A percentile compares a stretch with the other conserved stretches of the same genome.
These are phyloP conservation scores for Coregonus suidteri DNA, from an alignment of 2,797 vertebrate genomes.

Conservation along the genomic window DNA sequence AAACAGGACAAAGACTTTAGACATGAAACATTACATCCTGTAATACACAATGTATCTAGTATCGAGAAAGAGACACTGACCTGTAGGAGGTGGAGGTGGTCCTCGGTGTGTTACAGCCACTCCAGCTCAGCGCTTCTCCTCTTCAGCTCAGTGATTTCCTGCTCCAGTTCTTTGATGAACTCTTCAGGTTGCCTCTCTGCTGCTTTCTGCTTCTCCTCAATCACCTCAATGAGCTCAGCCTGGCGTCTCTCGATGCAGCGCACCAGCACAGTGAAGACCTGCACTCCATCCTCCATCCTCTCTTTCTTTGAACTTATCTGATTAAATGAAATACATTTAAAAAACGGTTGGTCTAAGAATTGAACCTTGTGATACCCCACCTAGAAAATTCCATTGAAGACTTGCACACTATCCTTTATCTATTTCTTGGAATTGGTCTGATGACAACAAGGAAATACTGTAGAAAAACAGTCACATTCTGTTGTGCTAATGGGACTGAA, in stretches of 20 bases:
- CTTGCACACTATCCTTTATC: constrained; percentile 45
- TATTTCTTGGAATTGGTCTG: constrained; percentile 63
- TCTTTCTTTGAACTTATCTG: constrained; percentile 58
- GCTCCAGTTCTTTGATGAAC: constrained; percentile 52
- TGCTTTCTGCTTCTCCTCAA: too few species aligned
- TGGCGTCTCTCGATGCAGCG: constrained; percentile 54
- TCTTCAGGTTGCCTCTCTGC: too few species aligned
- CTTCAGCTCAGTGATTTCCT: too few species aligned
- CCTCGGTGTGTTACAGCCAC: constrained; percentile 45
- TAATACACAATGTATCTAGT: too few species aligned
- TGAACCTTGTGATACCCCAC: too few species aligned
- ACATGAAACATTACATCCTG: too few species aligned
- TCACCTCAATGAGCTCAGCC: constrained; percentile 37
- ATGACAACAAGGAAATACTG: background rate
- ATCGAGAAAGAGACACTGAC: constrained; percentile 12
- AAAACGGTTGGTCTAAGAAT: too few species aligned
- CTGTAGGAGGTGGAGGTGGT: constrained; percentile 70
- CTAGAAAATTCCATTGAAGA: constrained; percentile 42
- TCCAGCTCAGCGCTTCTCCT: too few species aligned
- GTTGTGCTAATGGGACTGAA: background rate
- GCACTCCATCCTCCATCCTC: constrained; percentile 38
- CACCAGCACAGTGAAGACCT: constrained; percentile 51
- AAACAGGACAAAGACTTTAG: too few species aligned
- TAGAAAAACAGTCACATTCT: background rate
- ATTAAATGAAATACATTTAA: too few species aligned